A percentile compares a stretch with the other conserved stretches of the same genome.
phyloP scores from a whole-genome alignment of 2,113 vertebrate genomes.

The Chiloscyllium plagiosum region DNA sequence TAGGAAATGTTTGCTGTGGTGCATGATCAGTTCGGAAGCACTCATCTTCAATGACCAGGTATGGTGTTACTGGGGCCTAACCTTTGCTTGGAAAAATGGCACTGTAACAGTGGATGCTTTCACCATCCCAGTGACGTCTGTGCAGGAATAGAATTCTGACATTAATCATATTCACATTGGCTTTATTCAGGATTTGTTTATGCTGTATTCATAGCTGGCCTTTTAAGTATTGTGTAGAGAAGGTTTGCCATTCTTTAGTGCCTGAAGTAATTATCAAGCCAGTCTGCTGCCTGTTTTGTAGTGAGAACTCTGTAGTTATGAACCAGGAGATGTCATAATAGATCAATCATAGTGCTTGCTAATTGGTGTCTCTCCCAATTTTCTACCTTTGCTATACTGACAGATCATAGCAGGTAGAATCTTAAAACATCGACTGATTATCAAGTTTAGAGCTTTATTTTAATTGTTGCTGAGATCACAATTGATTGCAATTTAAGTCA shows the following conservation, averaged over 20 bases:
- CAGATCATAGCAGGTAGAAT: not conserved
- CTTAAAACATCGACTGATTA: not conserved
- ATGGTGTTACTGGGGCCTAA: not conserved
- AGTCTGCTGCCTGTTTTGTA: constrained; percentile 7
- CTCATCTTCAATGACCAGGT: not conserved
- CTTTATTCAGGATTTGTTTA: not conserved
- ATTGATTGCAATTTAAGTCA: not conserved
- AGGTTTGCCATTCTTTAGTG: not conserved
- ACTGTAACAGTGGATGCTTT: not conserved
- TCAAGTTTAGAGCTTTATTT: not conserved
- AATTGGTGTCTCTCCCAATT: constrained; percentile 21
- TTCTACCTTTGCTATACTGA: not conserved
- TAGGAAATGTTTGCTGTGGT: not conserved
- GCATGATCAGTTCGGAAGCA: not conserved
- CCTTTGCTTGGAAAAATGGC: not conserved
- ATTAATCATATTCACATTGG: not conserved
- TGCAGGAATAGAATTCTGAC: not conserved
- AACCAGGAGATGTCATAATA: constrained; percentile 1
- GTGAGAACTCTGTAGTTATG: not conserved
- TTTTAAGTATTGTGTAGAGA: not conserved
- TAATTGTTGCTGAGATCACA: not conserved
- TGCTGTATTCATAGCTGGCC: not conserved
- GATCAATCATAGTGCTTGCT: constrained; percentile 14
- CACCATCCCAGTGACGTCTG: not conserved
- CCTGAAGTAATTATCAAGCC: constrained; percentile 12